Evolutionary conservation across 2,888 invertebrate genomes (phyloP).

Genomic region (Uropetala carovei): DNA sequence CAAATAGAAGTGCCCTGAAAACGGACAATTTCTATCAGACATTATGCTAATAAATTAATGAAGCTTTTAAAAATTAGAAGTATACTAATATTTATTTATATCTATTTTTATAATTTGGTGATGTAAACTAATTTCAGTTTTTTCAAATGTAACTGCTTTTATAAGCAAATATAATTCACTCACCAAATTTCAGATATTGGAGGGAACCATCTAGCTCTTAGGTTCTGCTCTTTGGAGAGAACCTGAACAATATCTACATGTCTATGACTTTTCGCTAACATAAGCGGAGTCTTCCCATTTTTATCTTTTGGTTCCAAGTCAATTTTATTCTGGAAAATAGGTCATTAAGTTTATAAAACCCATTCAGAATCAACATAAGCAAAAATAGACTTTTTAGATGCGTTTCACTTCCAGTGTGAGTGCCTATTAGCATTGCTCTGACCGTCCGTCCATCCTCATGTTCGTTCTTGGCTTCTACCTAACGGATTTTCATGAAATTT

Average conservation of each 20-base stretch:
- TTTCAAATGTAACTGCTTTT: background rate
- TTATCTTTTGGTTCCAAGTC: conserved; percentile 92
- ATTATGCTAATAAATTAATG: background rate
- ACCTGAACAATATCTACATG: conserved; percentile 90
- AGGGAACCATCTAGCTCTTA: conserved; percentile 90
- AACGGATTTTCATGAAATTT: too few relatives aligned
- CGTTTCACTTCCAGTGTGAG: too few relatives aligned
- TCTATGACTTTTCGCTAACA: conserved; percentile 92
- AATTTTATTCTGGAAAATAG: conserved; percentile 83
- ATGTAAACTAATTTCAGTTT: background rate
- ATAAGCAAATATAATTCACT: conserved; percentile 66
- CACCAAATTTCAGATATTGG: conserved; percentile 90
- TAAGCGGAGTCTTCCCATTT: conserved; percentile 93
- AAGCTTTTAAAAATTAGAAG: background rate
- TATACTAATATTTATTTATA: background rate
- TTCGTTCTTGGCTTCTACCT: too few relatives aligned
- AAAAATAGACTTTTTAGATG: conserved; percentile 11
- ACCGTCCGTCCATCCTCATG: too few relatives aligned
- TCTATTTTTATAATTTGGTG: background rate
- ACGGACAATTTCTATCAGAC: background rate
- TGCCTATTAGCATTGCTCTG: too few relatives aligned
- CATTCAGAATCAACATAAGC: conserved; percentile 67
- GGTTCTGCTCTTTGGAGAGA: conserved; percentile 87
- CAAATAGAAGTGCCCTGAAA: conserved; percentile 88
- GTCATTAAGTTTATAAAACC: background rate